A percentile compares a stretch with the other conserved stretches of the same genome.
Conservation (phyloP, 1,140 invertebrate genomes). For the Drosophila kikkawai region DNA sequence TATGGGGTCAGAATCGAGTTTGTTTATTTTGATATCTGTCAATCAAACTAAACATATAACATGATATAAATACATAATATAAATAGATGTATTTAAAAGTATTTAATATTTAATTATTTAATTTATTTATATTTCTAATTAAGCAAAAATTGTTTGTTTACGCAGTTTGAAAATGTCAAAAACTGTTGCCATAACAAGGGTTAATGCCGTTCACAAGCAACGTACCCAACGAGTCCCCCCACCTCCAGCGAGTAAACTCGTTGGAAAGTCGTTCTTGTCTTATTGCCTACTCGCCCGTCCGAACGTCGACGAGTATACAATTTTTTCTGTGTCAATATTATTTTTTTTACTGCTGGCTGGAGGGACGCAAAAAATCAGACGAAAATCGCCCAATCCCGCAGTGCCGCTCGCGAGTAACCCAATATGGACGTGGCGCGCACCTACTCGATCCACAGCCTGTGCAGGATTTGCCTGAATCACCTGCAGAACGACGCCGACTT, state of each 20-base stretch:
- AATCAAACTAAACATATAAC: too few relatives aligned
- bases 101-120: too few relatives aligned
- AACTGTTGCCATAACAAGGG: too few relatives aligned
- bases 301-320: slow-evolving; percentile 73
- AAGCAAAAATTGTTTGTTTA: too few relatives aligned
- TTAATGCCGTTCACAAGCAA: background rate
- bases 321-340: slow-evolving; percentile 80
- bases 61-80: too few relatives aligned
- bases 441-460: slow-evolving; percentile 78
- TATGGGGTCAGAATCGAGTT: background rate
- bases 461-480: slow-evolving; percentile 78
- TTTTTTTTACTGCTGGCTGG: slow-evolving; percentile 68
- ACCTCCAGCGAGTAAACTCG: slow-evolving; percentile 19
- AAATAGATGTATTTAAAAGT: too few relatives aligned
- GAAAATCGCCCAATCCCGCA: slow-evolving; percentile 13
- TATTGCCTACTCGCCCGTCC: slow-evolving; percentile 44
- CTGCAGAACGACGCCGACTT: slow-evolving; percentile 70
- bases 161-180: too few relatives aligned
- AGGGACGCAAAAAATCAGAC: slow-evolving; percentile 44
- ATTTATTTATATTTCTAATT: too few relatives aligned
- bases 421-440: slow-evolving; percentile 69
- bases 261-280: slow-evolving; percentile 32
- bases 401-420: slow-evolving; percentile 17
- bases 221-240: background rate
- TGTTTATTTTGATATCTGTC: too few relatives aligned